Evolutionary conservation across 1,140 invertebrate genomes (phyloP), one percentile per base, ranked within the genome.

Genomic region (Sarcophaga peregrina): DNA sequence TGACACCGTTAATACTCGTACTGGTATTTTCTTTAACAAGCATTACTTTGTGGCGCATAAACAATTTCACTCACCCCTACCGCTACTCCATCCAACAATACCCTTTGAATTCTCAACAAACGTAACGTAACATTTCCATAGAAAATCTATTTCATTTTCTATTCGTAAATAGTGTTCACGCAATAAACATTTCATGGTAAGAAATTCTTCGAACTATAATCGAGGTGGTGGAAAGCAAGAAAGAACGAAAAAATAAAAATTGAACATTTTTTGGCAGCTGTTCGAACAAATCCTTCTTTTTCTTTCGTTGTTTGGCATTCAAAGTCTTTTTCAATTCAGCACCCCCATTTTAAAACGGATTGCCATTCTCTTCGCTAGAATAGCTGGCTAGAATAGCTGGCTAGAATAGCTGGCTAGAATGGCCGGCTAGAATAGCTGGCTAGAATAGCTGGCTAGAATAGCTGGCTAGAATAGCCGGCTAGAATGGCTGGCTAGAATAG

Each of bases 91-190:
- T n/a, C n/a, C n/a, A n/a, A n/a, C n/a, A n/a, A n/a, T 58, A 15
- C 54, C 1, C 17, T n/a, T 25, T 68, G 62, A 8, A 68, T 10
- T 68, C 20, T 25, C 20, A 68, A 7, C 62, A 68, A 8, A 68
- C 17, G 20, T 17, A 68, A 68, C 58, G 58, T 20, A 68, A 68
- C 62, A 68, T 20, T 20, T 68, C 17, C 62, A 5, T 25, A 7
- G 17, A 68, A 37, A 68, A 68, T 68, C 54, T 58, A 58, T 58
- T 58, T 58, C n/a, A 58, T 58, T 58, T n/a, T n/a, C 54, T 58
- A 58, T 58, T 58, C 8, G 15, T 37, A 37, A n/a, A 37, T 37
- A 37, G 54, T 62, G 5, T 62, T 62, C 6, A n/a, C 62, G 20
- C 62, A 20, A 68, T 13, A 10, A 9, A 68, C 62, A 68, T 68